Evolutionary conservation across 2,113 vertebrate genomes (phyloP), one percentile per base, ranked within the genome.

Genomic region (Sprattus sprattus): DNA sequence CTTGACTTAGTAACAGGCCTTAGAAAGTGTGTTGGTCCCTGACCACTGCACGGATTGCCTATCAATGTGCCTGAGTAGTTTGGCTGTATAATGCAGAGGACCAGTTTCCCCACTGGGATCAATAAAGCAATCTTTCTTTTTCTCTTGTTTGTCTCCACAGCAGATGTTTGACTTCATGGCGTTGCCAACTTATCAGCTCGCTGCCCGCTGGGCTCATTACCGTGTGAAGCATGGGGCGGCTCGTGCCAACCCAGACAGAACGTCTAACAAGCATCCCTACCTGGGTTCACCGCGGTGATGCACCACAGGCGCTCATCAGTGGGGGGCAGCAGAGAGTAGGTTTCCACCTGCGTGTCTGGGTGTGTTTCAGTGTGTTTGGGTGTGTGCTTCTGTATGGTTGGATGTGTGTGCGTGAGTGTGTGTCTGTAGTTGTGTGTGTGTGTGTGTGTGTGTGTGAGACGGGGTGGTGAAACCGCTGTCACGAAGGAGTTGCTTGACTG

Each of bases 191-290:
- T 7, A 25, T 6, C 1, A 25, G 11, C 60, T 25, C 22, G n/a
- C 60, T 64, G 60, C 60, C 60, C n/a, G 9, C 60, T 64, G 60
- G 60, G 60, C 60, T n/a, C n/a, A 25, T 64, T 25, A 25, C 6
- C 5, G 22, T n/a, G 11, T 64, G 22, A n/a, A 9, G 60, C 60
- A 64, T n/a, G 22, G 22, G 60, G 60, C 60, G 25, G 52, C 60
- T 25, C n/a, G 25, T 64, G 11, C 10, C 60, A 25, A 10, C 60
- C 7, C 22, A 64, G 60, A n/a, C 60, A 25, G 60, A 45, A 18
- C 8, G 46, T 78, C 78, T 89, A 84, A 87, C 87, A 82, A 85
- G 45, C 81, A 8, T n/a, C 83, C 84, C 84, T 83, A 82, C 75
- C 83, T 64, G 46, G 11, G 44, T 82, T 52, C 81, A 49, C 60